Evolutionary conservation across 2,888 invertebrate genomes (phyloP).

Genomic region (Onchidella celtica): DNA sequence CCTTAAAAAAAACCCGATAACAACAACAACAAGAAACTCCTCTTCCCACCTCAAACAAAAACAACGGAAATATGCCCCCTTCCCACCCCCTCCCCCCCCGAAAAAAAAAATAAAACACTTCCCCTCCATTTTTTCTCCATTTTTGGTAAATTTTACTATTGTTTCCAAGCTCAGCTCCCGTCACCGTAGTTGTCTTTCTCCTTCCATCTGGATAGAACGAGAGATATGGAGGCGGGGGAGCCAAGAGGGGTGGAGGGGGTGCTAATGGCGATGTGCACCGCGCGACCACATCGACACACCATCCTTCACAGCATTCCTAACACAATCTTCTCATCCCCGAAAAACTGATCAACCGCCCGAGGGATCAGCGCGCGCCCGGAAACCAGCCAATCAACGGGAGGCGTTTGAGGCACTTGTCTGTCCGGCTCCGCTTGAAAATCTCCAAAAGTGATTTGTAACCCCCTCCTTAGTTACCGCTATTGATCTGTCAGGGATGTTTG

Average conservation of each 20-base stretch:
- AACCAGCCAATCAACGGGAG: constrained; percentile 35
- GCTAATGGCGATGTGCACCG: too few relatives aligned
- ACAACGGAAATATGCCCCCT: not conserved
- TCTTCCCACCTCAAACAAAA: not conserved
- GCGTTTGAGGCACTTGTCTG: constrained; percentile 42
- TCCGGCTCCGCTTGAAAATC: constrained; percentile 37
- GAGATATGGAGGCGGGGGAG: too few relatives aligned
- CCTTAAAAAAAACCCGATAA: too few relatives aligned
- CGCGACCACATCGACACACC: too few relatives aligned
- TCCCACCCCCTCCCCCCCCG: not conserved
- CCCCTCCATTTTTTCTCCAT: not conserved
- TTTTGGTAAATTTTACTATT: not conserved
- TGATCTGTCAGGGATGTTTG: too few relatives aligned
- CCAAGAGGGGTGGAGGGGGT: too few relatives aligned
- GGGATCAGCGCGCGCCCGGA: constrained; percentile 26
- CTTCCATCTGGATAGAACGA: too few relatives aligned
- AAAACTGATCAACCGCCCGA: constrained; percentile 29
- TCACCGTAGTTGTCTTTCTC: not conserved
- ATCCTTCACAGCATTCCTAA: too few relatives aligned
- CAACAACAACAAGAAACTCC: too few relatives aligned
- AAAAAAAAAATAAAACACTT: not conserved
- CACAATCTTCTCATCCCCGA: constrained; percentile 5
- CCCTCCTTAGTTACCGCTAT: constrained; percentile 46
- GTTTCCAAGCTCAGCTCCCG: not conserved
- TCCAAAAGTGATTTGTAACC: constrained; percentile 49